Evolutionary conservation across 2,113 vertebrate genomes (phyloP), one percentile per base, ranked within the genome.

Genomic region (Proterorhinus semilunaris): DNA sequence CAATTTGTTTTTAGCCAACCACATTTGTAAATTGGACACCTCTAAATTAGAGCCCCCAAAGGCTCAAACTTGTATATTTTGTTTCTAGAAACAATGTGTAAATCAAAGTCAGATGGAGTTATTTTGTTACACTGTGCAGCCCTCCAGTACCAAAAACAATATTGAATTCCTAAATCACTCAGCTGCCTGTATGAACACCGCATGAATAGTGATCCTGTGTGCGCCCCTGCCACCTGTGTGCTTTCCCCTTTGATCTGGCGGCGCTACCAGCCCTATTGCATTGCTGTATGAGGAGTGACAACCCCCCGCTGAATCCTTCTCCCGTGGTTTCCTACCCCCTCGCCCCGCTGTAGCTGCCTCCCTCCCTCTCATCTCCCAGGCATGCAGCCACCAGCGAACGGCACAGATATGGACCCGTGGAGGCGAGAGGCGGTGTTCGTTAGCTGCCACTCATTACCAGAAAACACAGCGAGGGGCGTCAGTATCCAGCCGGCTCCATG

Each of bases 391-490:
- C 76, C 69, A 80, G 87, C 78, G 57, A 74, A 76, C 67, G 70
- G 66, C 66, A 42, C 61, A 71, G 66, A 50, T 74, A 63, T 65
- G 75, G 64, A 66, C 13, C 42, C 68, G 3, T 66, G 53, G 13
- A 65, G 72, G 76, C 73, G 76, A 75, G 78, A 73, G 57, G 81
- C 62, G 68, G 61, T 71, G 75, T 81, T 86, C 87, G 84, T 88
- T 87, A 87, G 78, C 79, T 74, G 80, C 66, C 82, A 80, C 80
- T 88, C 75, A 83, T 86, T 80, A 84, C 53, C 43, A 48, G 61
- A 50, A 68, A 87, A 82, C 84, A 72, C 87, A 87, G 86, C 64
- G 8, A 79, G 86, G 66, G 82, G 80, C 52, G 68, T 65, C 9
- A 67, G 76, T 69, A 79, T 83, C 76, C 75, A 65, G 74, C 27